Conservation (phyloP, 1,140 invertebrate genomes). For the Drosophila jambulina region DNA sequence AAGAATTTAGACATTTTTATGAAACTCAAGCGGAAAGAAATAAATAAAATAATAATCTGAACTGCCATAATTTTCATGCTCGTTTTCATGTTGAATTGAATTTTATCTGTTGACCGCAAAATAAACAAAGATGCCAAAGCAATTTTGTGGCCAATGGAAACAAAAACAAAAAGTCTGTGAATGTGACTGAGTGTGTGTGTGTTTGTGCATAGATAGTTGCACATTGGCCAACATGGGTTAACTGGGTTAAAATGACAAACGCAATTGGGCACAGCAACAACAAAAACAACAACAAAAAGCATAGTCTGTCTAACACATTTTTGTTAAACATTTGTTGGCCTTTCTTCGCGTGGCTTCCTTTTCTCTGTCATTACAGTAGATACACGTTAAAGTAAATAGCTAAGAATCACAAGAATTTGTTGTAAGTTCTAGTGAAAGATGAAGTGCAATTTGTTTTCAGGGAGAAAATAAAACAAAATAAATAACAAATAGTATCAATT, state of each 20-base stretch:
- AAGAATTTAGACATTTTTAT: too few species aligned
- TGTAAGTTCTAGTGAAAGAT: too few species aligned
- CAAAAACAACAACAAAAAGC: conserved; percentile 37
- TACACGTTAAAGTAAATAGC: background rate
- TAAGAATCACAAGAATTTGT: background rate
- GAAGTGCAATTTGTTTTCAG: too few species aligned
- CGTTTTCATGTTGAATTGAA: conserved; percentile 43
- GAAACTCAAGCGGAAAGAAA: too few species aligned
- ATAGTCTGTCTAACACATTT: conserved; percentile 43
- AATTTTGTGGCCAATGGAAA: conserved; percentile 57
- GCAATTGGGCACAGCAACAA: conserved; percentile 53
- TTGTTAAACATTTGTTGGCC: conserved; percentile 41
- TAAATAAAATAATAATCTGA: conserved; percentile 54
- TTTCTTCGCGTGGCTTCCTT: conserved; percentile 38
- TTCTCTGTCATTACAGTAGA: conserved; percentile 9
- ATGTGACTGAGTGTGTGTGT: conserved; percentile 11
- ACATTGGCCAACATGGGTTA: conserved; percentile 63
- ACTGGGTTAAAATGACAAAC: conserved; percentile 79
- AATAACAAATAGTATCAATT: background rate
- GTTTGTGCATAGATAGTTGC: conserved; percentile 25
- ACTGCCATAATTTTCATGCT: conserved; percentile 62
- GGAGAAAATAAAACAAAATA: background rate
- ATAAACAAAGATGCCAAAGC: conserved; percentile 57
- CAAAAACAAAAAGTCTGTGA: conserved; percentile 16
- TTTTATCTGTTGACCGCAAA: conserved; percentile 60